Conservation (phyloP, 2,113 vertebrate genomes). For the Austrofundulus limnaeus region DNA sequence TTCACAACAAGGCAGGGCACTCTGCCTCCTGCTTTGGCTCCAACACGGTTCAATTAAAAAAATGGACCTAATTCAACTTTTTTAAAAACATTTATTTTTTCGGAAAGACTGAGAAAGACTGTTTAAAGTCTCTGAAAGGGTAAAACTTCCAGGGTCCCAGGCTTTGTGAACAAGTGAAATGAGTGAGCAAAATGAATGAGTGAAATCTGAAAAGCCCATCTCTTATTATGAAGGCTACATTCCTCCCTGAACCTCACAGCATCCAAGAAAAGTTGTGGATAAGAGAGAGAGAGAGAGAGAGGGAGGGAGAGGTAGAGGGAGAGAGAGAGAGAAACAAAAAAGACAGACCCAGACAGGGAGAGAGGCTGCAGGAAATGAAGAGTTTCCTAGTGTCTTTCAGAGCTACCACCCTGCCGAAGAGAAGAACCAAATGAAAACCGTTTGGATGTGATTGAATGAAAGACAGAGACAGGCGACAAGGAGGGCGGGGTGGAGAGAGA, state of each 20-base stretch:
- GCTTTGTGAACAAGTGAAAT: conserved; percentile 67
- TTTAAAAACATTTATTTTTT: conserved; percentile 47
- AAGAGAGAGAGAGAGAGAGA: conserved; percentile 21
- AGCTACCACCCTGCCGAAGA: conserved; percentile 61
- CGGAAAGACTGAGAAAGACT: conserved; percentile 19
- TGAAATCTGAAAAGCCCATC: conserved; percentile 82
- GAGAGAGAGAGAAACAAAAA: conserved; percentile 11
- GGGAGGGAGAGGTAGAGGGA: too few species aligned
- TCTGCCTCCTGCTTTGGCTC: conserved; percentile 22
- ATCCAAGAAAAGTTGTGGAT: conserved; percentile 44
- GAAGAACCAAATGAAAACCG: conserved; percentile 69
- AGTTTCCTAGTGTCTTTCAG: conserved; percentile 50
- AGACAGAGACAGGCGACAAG: conserved; percentile 66
- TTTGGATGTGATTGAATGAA: conserved; percentile 70
- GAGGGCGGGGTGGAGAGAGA: conserved; percentile 18
- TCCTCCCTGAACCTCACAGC: conserved; percentile 62
- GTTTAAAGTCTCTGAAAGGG: conserved; percentile 39
- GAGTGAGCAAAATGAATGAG: conserved; percentile 81
- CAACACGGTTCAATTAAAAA: conserved; percentile 23
- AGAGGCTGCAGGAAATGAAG: conserved; percentile 41
- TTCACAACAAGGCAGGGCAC: conserved; percentile 40
- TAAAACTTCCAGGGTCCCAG: conserved; percentile 62
- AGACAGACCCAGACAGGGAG: conserved; percentile 50
- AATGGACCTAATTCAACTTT: conserved; percentile 26
- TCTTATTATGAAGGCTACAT: conserved; percentile 59